Evolutionary conservation across 1,140 invertebrate species (phyloP).

Genomic region (Drosophila tsacasi): DNA sequence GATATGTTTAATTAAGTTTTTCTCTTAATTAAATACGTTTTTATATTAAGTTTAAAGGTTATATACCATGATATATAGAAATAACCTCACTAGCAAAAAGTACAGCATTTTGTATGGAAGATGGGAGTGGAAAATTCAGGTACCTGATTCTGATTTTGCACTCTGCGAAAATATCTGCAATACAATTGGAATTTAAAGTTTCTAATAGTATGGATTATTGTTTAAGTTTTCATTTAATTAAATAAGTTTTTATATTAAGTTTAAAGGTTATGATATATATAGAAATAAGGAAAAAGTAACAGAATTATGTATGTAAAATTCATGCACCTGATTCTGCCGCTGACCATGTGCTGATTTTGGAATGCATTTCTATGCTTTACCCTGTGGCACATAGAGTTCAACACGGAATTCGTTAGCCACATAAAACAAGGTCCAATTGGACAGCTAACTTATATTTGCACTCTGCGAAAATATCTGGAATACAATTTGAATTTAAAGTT

Average conservation of each 20-base stretch:
- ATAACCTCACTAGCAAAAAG: background rate
- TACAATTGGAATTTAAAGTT: too few species aligned
- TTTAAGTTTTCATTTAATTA: slow-evolving; percentile 28
- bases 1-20: slow-evolving; percentile 54
- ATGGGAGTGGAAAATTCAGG: background rate
- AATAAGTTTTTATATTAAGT: background rate
- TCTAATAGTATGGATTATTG: too few species aligned
- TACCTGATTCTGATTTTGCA: background rate
- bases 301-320: background rate
- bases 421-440: background rate
- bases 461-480: background rate
- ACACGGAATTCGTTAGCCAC: background rate
- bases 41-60: background rate
- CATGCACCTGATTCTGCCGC: background rate
- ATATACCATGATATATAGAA: background rate
- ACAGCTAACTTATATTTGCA: background rate
- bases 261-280: too few species aligned
- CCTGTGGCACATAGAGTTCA: background rate
- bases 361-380: background rate
- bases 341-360: background rate
- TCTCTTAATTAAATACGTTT: background rate
- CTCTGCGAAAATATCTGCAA: too few species aligned
- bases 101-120: background rate
- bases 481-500: too few species aligned
- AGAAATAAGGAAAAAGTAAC: background rate